Percentiles rank a stretch among this genome's conserved stretches.
phyloP scores from a whole-genome alignment of 2,113 vertebrate genomes.

The Sus scrofa region T2T-Sscrofa CM000829.6:54903001-54903500 shows the following conservation, averaged over 20 bases:
- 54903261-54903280: not conserved
- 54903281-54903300: not conserved
- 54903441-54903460: not conserved
- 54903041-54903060: not conserved
- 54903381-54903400: not conserved
- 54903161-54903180: not conserved
- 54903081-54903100: not conserved
- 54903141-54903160: not conserved
- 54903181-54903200: not conserved
- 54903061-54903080: not conserved
- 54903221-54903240: not conserved
- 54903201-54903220: not conserved
- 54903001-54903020: not conserved
- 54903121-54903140: not conserved
- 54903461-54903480: not conserved
- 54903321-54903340: fast-evolving
- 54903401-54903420: not conserved
- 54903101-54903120: not conserved
- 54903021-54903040: not conserved
- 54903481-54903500: not conserved
- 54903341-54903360: not conserved
- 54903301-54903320: not conserved
- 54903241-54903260: not conserved
- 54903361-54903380: not conserved
- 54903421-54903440: not conserved